Evolutionary conservation across 2,113 vertebrate genomes (phyloP), one percentile per base, ranked within the genome.

Genomic region (Tragelaphus imberbis): DNA sequence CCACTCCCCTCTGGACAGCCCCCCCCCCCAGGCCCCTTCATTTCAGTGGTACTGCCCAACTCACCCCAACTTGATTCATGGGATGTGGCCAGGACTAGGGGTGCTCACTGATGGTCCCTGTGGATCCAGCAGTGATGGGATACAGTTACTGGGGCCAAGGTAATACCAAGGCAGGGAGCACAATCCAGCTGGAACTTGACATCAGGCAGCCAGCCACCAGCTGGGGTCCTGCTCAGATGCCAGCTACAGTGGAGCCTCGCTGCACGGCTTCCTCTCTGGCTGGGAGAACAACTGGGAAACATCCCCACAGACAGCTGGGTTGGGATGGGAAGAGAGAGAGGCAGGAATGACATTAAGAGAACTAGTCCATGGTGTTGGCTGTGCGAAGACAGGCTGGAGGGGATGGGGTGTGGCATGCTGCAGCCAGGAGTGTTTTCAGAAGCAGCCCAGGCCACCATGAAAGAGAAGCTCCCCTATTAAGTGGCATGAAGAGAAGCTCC

Each of bases 21-120:
- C 8, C 5, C 0, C 44, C 44, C 44, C 44, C 12, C 0, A 0
- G 23, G 8, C 19, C 3, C 30, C 40, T 23, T 68, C 58, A 25
- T 33, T 47, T n/a, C 12, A 21, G 16, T 33, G 47, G 19, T 19
- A 23, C 23, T 65, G n/a, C 6, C 40, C 49, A 19, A 51, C 14
- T 58, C 40, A 71, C 25, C 25, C 17, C 36, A 88, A 3, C 53
- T 86, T 36, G 3, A 53, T 81, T 53, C 10, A 6, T 21, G 36
- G 47, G 16, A 30, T 13, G 8, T 44, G 79, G 21, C 28, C 33
- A 7, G 14, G 49, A 65, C 21, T 21, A 53, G 15, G 23, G 11
- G 49, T 85, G 30, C 23, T 65, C 40, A 28, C 7, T 27, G 25
- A 17, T 7, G 56, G 36, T 15, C 28, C 33, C 25, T 49, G 53